Evolutionary conservation across 2,113 vertebrate genomes (phyloP).

Genomic region (Myxocyprinus asiaticus): DNA sequence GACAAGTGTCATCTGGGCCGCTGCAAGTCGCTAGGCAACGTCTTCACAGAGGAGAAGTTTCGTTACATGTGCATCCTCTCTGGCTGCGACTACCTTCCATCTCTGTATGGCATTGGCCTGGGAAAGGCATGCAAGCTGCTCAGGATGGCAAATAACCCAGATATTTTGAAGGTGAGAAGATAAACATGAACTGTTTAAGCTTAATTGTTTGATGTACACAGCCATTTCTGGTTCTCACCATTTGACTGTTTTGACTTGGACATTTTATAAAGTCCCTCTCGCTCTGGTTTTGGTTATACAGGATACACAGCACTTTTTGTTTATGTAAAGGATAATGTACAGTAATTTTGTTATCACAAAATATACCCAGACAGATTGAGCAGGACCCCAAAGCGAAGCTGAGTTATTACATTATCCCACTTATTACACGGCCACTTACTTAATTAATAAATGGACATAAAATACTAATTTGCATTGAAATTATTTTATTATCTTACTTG

Average conservation of each 20-base stretch:
- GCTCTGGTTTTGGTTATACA: background rate
- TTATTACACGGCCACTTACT: no score
- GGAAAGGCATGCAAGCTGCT: conserved; percentile 94
- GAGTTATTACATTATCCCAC: no score
- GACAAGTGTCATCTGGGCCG: conserved; percentile 87
- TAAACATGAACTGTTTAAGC: background rate
- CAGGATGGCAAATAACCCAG: conserved; percentile 88
- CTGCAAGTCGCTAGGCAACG: conserved; percentile 86
- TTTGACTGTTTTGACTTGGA: background rate
- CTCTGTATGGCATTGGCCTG: conserved; percentile 91
- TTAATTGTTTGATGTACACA: background rate
- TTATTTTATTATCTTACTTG: no score
- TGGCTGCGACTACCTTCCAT: conserved; percentile 96
- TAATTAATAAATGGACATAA: no score
- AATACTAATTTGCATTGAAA: no score
- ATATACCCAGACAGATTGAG: no score
- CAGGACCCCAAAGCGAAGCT: no score
- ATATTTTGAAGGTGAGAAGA: conserved; percentile 86
- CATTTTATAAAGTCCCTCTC: background rate
- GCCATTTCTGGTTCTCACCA: background rate
- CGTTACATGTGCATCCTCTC: conserved; percentile 98
- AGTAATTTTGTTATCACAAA: no score
- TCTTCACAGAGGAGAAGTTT: conserved; percentile 97
- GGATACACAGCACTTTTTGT: background rate
- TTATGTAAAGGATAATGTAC: background rate